A percentile compares a stretch with the other conserved stretches of the same genome.
These are phyloP conservation scores for Cosmia pyralina DNA, from an alignment of 2,888 invertebrate genomes.

Conservation along the genomic window DNA sequence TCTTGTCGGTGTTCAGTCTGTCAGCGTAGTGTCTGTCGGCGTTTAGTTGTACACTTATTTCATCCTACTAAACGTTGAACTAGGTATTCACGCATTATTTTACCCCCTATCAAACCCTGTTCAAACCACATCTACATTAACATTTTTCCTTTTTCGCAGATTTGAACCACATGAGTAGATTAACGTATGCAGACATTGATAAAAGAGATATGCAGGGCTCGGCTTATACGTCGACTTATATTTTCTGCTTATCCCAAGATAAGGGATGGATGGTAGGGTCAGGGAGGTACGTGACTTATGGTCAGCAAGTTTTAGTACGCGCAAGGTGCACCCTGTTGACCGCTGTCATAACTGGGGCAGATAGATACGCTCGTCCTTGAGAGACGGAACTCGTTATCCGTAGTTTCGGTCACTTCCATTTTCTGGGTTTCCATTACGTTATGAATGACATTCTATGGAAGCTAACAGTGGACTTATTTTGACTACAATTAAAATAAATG, in stretches of 20 bases:
- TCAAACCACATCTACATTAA: slow-evolving; percentile 3
- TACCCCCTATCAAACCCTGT: neutral
- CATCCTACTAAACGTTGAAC: too few relatives aligned
- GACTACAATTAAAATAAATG: neutral
- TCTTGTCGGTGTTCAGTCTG: too few relatives aligned
- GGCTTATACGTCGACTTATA: slow-evolving; percentile 46
- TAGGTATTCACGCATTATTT: too few relatives aligned
- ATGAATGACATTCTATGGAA: neutral
- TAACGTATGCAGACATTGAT: slow-evolving; percentile 55
- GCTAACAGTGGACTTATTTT: neutral
- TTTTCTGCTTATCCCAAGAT: slow-evolving; percentile 56
- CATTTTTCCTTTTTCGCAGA: neutral
- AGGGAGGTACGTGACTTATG: slow-evolving; percentile 43
- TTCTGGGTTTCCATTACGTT: too few relatives aligned
- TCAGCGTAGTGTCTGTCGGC: too few relatives aligned
- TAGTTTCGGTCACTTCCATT: neutral
- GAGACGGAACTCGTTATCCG: neutral
- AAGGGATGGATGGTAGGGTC: slow-evolving; percentile 47
- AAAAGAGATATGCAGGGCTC: slow-evolving; percentile 56
- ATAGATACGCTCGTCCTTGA: neutral
- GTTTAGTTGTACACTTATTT: too few relatives aligned
- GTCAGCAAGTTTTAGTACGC: slow-evolving; percentile 37
- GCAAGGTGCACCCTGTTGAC: slow-evolving; percentile 25
- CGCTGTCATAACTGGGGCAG: slow-evolving; percentile 16
- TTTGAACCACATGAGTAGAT: slow-evolving; percentile 27